Conservation (phyloP, 1,140 invertebrate species). For the Calliphora vicina region DNA sequence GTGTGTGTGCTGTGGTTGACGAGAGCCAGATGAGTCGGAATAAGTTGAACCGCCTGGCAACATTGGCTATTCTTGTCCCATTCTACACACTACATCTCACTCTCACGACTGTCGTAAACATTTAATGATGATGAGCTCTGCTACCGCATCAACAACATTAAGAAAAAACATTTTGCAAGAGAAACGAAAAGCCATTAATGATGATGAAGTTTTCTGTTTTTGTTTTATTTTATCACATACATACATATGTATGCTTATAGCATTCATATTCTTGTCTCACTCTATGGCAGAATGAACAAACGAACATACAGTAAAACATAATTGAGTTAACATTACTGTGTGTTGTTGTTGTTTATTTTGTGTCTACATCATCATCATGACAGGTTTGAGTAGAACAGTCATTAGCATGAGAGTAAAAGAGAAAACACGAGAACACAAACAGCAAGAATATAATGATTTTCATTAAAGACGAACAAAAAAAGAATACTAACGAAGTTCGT, state of each 20-base stretch:
- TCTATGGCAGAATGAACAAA: not conserved
- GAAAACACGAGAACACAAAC: not conserved
- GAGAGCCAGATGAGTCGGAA: no score
- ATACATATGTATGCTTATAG: not conserved
- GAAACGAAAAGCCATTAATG: constrained; percentile 19
- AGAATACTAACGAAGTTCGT: not conserved
- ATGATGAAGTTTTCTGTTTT: constrained; percentile 10
- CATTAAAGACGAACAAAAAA: not conserved
- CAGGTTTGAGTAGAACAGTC: constrained; percentile 5
- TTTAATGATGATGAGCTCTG: constrained; percentile 33
- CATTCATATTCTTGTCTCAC: not conserved
- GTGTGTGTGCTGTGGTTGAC: no score
- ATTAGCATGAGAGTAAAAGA: constrained; percentile 13
- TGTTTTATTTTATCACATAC: no score
- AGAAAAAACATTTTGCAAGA: not conserved
- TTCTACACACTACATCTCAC: not conserved
- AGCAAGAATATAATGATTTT: constrained; percentile 2
- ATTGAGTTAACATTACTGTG: not conserved
- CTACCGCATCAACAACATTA: not conserved
- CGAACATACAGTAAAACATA: not conserved
- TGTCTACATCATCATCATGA: constrained; percentile 12
- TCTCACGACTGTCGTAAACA: constrained; percentile 21
- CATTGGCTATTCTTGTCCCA: no score
- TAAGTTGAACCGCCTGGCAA: no score
- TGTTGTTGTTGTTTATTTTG: not conserved